Evolutionary conservation across 2,888 invertebrate species (phyloP).

Genomic region (Notocelia uddmanniana): DNA sequence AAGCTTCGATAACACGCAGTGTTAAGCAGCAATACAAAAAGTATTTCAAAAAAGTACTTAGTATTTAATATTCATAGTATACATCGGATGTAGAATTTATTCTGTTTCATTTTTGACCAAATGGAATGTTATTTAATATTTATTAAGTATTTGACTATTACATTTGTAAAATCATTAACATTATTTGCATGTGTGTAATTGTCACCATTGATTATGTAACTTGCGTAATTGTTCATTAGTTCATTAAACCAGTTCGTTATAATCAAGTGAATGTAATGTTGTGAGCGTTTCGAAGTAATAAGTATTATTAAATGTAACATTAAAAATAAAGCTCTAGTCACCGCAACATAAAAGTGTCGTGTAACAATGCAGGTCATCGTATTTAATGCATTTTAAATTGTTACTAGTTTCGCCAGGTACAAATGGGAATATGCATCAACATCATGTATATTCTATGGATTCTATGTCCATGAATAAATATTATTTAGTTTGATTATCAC

Average conservation of each 20-base stretch:
- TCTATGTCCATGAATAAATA: conserved; percentile 34
- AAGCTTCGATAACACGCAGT: conserved; percentile 27
- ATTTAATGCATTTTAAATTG: conserved; percentile 55
- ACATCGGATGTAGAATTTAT: conserved; percentile 37
- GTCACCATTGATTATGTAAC: conserved; percentile 17
- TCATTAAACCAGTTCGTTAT: conserved; percentile 54
- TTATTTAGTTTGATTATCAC: conserved; percentile 24
- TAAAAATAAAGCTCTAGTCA: conserved; percentile 74
- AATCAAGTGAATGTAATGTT: conserved; percentile 57
- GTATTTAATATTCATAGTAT: conserved; percentile 32
- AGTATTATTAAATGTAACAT: conserved; percentile 34
- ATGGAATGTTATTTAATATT: conserved; percentile 39
- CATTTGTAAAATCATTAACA: conserved; percentile 27
- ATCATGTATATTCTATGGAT: not conserved
- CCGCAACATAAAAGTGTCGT: conserved; percentile 67
- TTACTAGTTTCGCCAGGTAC: conserved; percentile 3
- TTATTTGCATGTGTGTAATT: conserved; percentile 16
- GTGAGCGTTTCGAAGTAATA: conserved; percentile 51
- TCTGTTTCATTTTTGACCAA: conserved; percentile 42
- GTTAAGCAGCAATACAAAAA: conserved; percentile 12
- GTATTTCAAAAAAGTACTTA: conserved; percentile 43
- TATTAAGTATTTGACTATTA: conserved; percentile 15
- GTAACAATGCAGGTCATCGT: conserved; percentile 57
- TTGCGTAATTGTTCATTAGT: conserved; percentile 59
- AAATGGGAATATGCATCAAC: not conserved